phyloP scores from a whole-genome alignment of 2,113 vertebrate species.

The Carassius carassius region DNA sequence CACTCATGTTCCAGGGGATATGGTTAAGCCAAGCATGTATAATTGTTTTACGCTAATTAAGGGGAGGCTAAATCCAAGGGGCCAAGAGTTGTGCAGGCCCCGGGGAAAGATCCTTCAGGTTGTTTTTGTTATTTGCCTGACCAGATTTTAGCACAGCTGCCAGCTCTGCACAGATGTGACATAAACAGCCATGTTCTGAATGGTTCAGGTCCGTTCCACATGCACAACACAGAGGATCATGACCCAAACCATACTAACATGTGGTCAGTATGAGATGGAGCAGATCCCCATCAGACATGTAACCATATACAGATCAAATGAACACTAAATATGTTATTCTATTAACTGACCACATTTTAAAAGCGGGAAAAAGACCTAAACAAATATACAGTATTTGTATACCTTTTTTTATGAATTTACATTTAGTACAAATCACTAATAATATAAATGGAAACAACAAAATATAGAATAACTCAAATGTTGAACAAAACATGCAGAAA shows the following conservation, averaged over 20 bases:
- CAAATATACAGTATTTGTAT: not conserved
- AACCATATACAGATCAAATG: not conserved
- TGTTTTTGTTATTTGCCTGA: slow-evolving; percentile 59
- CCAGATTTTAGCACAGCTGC: slow-evolving; percentile 67
- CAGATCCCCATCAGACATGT: not conserved
- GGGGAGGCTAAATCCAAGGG: slow-evolving; percentile 61
- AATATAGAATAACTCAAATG: too few relatives aligned
- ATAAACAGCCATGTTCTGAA: slow-evolving; percentile 9
- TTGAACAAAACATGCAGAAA: not conserved
- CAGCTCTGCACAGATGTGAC: slow-evolving; percentile 68
- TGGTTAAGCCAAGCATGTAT: slow-evolving; percentile 79
- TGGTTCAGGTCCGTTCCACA: not conserved
- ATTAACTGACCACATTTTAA: not conserved
- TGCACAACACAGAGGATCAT: not conserved
- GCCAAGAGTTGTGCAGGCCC: slow-evolving; percentile 57
- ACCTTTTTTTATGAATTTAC: too few relatives aligned
- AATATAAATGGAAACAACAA: too few relatives aligned
- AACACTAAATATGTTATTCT: not conserved
- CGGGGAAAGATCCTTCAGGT: slow-evolving; percentile 59
- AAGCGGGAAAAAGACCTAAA: not conserved
- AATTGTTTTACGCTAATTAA: slow-evolving; percentile 82
- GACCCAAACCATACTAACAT: not conserved
- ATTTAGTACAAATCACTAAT: too few relatives aligned
- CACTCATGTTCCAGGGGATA: slow-evolving; percentile 75
- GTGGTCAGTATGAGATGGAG: not conserved